phyloP scores from a whole-genome alignment of 1,140 invertebrate genomes.

The Sarcophaga bullata region DNA sequence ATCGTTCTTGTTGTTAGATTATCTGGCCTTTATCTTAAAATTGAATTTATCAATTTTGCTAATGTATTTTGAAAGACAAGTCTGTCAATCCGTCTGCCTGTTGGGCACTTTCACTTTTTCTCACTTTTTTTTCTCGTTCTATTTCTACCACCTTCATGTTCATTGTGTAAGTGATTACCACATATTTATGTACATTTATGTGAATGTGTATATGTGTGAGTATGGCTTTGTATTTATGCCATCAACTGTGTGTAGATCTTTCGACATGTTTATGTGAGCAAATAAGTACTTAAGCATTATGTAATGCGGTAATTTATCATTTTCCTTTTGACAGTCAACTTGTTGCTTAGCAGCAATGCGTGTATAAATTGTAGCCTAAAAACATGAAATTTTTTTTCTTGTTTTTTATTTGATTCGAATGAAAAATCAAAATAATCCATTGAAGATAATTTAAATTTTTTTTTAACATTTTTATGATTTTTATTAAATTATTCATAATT shows the following conservation, averaged over 20 bases:
- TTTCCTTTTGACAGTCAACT: neutral
- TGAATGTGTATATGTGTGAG: too few species aligned
- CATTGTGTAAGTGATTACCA: neutral
- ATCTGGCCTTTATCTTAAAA: neutral
- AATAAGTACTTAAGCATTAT: neutral
- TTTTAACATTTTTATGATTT: too few species aligned
- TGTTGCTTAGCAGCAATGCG: neutral
- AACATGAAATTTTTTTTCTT: neutral
- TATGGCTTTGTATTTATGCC: too few species aligned
- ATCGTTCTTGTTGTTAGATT: neutral
- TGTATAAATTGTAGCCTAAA: neutral
- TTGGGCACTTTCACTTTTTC: neutral
- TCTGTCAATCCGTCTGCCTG: neutral
- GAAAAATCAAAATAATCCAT: too few species aligned
- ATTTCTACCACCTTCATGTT: neutral
- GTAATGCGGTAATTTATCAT: slow-evolving; percentile 15
- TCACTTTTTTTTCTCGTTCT: neutral
- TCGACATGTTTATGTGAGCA: too few species aligned
- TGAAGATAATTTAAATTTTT: too few species aligned
- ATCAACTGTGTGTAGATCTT: too few species aligned
- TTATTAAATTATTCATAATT: too few species aligned
- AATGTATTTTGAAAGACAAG: neutral
- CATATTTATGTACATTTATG: neutral
- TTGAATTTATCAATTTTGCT: neutral
- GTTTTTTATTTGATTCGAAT: too few species aligned